Evolutionary conservation across 2,113 vertebrate species (phyloP), one percentile per base, ranked within the genome.

Genomic region (Crotalus tigris): DNA sequence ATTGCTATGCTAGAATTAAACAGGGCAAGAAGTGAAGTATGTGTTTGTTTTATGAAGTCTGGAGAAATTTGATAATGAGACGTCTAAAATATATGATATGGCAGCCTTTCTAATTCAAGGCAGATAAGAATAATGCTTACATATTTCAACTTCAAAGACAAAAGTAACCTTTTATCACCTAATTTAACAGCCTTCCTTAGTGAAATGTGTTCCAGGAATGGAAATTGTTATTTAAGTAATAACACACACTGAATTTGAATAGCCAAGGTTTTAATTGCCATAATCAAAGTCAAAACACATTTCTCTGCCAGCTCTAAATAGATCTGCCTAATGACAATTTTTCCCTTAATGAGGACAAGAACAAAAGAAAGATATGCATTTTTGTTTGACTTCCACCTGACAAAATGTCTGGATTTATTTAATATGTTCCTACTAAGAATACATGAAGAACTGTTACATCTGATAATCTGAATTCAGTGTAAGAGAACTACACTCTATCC

Each of bases 161-260:
- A 97, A 97, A 96, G 93, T 97, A 97, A 97, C 97, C 96, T 96
- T 97, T 98, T 96, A 97, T 97, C 96, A 96, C 94, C 85, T 95
- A 96, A 96, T 97, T 97, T 97, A 97, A 94, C 93, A 94, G 91
- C 93, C 94, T 96, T 94, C 55, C 92, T 94, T 85, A 88, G 92
- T 87, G 87, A 89, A 96, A 96, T 93, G 93, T 94, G 94, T 95
- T 95, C 91, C 94, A 94, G 95, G 89, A 97, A 97, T 93, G 89
- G 89, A 91, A 96, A 97, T 94, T 93, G 92, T 93, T 96, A 94
- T 96, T 98, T 96, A 95, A 97, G 96, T 94, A 96, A 95, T 96
- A 96, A 97, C 96, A 96, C 91, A 44, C 29, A 57, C 87, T 53
- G 58, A 94, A 94, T 96, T 89, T 93, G 93, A 96, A 61, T 91